Conservation (phyloP, 2,113 vertebrate species). For the Caranx melampygus region DNA sequence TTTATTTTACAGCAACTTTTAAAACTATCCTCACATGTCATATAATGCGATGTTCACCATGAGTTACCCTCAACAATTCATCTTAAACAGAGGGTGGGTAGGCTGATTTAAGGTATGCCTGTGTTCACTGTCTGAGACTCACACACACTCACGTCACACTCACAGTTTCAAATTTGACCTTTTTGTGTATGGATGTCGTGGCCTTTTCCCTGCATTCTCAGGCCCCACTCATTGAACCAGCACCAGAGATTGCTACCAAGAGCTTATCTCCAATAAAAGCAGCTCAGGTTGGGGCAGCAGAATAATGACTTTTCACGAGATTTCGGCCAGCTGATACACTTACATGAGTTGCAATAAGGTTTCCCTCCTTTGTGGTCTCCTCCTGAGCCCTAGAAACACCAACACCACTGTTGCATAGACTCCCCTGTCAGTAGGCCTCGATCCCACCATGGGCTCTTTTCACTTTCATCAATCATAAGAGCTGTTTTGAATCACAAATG, state of each 20-base stretch:
- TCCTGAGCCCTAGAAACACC: neutral
- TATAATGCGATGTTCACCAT: neutral
- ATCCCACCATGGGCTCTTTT: neutral
- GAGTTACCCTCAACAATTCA: constrained; percentile 1
- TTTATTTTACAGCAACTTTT: constrained; percentile 32
- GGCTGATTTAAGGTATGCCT: neutral
- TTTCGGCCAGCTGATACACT: constrained; percentile 52
- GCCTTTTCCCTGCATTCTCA: constrained; percentile 61
- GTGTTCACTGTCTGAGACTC: neutral
- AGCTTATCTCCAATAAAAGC: constrained; percentile 60
- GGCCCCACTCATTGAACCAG: constrained; percentile 59
- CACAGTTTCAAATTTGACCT: constrained; percentile 60
- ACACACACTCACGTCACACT: neutral
- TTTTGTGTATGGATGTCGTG: constrained; percentile 56
- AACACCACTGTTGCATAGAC: neutral
- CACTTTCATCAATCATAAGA: neutral
- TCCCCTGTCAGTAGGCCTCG: neutral
- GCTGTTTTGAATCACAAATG: neutral
- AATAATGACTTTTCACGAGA: constrained; percentile 49
- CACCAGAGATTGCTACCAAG: constrained; percentile 33
- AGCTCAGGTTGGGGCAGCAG: constrained; percentile 43
- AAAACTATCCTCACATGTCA: neutral
- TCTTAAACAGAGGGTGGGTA: neutral
- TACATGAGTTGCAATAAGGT: constrained; percentile 18
- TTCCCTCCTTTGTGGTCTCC: neutral